Percentiles rank a stretch among this genome's conserved stretches.
phyloP scores from a whole-genome alignment of 2,113 vertebrate genomes.

The Emberiza fucata region DNA sequence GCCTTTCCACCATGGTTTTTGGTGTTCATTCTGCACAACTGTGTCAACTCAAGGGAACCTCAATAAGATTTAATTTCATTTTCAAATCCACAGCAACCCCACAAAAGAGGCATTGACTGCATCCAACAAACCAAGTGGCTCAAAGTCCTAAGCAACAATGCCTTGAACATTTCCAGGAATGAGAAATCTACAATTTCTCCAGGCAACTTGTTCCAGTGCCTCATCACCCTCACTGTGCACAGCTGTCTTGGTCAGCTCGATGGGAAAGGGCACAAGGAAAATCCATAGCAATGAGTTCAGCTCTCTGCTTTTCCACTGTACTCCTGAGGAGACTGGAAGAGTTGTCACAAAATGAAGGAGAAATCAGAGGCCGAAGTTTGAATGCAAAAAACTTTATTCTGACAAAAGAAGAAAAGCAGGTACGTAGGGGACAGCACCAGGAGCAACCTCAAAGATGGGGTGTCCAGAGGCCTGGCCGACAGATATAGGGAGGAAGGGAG shows the following conservation, averaged over 20 bases:
- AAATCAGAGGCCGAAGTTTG: fast-evolving
- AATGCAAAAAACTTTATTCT: not conserved
- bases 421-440: fast-evolving
- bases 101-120: not conserved
- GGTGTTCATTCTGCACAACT: too few species aligned
- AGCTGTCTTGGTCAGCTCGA: too few species aligned
- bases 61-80: not conserved
- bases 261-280: not conserved
- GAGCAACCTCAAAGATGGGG: fast-evolving
- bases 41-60: not conserved
- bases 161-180: not conserved
- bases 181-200: too few species aligned
- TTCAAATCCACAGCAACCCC: not conserved
- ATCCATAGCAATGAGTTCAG: not conserved
- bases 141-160: too few species aligned
- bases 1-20: not conserved
- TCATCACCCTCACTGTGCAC: not conserved
- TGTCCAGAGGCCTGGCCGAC: fast-evolving
- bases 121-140: not conserved
- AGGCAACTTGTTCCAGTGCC: not conserved
- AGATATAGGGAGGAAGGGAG: too few species aligned
- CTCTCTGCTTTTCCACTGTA: not conserved
- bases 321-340: not conserved
- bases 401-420: not conserved
- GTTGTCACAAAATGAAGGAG: not conserved